Evolutionary conservation across 2,797 vertebrate species (phyloP).

Genomic region (Cyprinodon diabolis): DNA sequence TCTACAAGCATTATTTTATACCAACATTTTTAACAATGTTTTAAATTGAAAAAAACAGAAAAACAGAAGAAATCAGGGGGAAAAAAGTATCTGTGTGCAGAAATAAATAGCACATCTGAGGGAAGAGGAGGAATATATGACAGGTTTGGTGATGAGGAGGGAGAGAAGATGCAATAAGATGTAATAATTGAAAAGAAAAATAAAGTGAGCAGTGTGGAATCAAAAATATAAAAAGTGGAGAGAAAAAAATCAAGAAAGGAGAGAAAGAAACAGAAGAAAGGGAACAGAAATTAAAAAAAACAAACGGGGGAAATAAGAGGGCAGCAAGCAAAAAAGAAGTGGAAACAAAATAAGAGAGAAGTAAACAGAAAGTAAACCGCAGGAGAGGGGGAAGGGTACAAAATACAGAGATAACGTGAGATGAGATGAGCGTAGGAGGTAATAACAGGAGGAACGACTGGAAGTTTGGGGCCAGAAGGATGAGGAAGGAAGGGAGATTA

Average conservation of each 20-base stretch:
- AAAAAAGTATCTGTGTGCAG: neutral
- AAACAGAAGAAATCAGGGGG: neutral
- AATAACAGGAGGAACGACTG: neutral
- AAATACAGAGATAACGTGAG: neutral
- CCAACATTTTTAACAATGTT: neutral
- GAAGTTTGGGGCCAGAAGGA: neutral
- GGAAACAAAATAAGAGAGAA: neutral
- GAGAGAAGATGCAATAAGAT: neutral
- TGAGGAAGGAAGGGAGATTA: neutral
- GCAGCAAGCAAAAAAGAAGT: neutral
- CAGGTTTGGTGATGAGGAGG: neutral
- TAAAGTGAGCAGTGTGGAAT: neutral
- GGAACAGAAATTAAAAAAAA: neutral
- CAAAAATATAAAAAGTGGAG: neutral
- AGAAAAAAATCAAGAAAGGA: conserved; percentile 20
- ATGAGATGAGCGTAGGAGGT: neutral
- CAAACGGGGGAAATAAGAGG: neutral
- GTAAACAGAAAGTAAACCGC: neutral
- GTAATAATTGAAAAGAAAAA: conserved; percentile 10
- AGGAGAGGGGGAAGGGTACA: neutral
- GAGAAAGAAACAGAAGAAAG: conserved; percentile 1
- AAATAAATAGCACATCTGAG: neutral
- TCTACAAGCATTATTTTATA: neutral
- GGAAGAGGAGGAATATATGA: neutral
- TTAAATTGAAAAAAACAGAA: neutral